phyloP scores from a whole-genome alignment of 2,113 vertebrate genomes.

The Rynchops niger region DNA sequence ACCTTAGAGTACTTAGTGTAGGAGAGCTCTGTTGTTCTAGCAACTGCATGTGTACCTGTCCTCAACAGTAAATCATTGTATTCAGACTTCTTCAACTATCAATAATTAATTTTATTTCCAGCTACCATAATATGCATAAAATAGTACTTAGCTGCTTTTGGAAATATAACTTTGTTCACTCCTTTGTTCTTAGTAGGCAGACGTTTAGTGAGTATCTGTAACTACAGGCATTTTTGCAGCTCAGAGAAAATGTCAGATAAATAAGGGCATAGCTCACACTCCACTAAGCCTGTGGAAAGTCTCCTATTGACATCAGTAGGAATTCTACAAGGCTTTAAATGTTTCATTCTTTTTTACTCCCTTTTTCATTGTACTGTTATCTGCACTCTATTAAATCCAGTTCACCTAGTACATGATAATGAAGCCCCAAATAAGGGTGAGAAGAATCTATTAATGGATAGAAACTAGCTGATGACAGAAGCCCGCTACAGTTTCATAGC shows the following conservation, averaged over 20 bases:
- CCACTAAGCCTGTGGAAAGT: neutral
- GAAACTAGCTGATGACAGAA: neutral
- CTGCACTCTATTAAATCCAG: neutral
- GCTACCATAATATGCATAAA: neutral
- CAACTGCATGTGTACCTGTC: neutral
- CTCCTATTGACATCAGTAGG: neutral
- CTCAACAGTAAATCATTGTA: neutral
- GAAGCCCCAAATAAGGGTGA: neutral
- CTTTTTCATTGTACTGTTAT: neutral
- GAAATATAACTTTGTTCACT: neutral
- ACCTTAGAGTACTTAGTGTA: neutral
- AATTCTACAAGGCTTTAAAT: neutral
- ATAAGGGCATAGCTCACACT: neutral
- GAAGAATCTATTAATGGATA: neutral
- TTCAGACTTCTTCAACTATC: neutral
- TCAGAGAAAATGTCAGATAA: slow-evolving; percentile 16
- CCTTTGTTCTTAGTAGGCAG: neutral
- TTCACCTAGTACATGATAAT: neutral
- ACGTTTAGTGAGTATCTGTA: neutral
- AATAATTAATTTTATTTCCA: neutral
- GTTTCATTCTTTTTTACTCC: neutral
- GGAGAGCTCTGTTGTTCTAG: slow-evolving; percentile 34
- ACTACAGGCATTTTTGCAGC: neutral
- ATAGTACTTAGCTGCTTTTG: neutral
- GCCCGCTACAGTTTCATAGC: fast-evolving